phyloP scores from a whole-genome alignment of 53 echinoderm and acorn worm species.

The Apostichopus leukothele region DNA sequence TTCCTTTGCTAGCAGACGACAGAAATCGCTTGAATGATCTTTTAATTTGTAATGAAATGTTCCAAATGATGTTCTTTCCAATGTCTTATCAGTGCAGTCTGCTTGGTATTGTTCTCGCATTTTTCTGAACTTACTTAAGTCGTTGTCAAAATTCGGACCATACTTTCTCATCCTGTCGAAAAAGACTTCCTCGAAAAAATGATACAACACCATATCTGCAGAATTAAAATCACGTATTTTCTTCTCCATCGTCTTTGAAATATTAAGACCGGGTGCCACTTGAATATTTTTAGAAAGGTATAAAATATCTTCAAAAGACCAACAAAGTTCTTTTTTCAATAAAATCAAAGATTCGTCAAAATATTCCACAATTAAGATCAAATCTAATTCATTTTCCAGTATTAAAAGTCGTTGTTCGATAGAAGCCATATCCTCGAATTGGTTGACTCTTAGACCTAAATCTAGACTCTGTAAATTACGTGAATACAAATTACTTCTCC shows the following conservation, averaged over 20 bases:
- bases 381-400: constrained; percentile 48
- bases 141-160: constrained; percentile 30
- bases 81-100: background rate
- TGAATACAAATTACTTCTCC: constrained; percentile 15
- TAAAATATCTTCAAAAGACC: constrained; percentile 56
- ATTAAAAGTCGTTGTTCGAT: constrained; percentile 8
- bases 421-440: background rate
- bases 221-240: constrained; percentile 51
- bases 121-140: constrained; percentile 29
- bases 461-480: constrained; percentile 53
- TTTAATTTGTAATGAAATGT: background rate
- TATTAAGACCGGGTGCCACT: background rate
- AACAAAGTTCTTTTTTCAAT: constrained; percentile 52
- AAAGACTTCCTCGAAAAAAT: constrained; percentile 49
- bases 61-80: background rate
- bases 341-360: constrained; percentile 60
- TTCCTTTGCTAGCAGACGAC: constrained; percentile 19
- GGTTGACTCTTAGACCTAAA: constrained; percentile 38
- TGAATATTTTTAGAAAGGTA: constrained; percentile 44
- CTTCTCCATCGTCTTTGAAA: constrained; percentile 6
- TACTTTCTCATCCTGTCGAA: constrained; percentile 40
- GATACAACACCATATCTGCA: constrained; percentile 52
- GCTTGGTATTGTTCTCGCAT: constrained; percentile 14
- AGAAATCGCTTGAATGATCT: background rate
- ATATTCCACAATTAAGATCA: constrained; percentile 55